phyloP scores from a whole-genome alignment of 2,113 vertebrate species.

The Aptenodytes forsteri region DNA sequence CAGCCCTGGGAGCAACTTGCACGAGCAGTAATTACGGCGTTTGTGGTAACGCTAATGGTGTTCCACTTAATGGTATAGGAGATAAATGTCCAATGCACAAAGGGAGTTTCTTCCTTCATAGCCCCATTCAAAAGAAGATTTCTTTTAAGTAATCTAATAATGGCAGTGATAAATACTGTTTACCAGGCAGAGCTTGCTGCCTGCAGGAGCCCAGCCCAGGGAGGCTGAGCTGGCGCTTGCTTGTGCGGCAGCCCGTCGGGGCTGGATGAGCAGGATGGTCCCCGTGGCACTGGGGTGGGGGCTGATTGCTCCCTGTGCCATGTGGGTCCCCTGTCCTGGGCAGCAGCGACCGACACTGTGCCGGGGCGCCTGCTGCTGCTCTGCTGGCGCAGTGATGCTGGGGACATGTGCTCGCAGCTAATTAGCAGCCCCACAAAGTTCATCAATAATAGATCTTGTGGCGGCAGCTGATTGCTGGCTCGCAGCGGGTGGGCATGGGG shows the following conservation, averaged over 20 bases:
- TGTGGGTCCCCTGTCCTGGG: not conserved
- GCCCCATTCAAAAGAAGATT: not conserved
- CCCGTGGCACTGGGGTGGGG: not conserved
- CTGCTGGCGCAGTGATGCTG: conserved; percentile 1
- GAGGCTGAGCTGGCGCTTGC: not conserved
- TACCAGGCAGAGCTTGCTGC: not conserved
- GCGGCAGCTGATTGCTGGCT: conserved; percentile 80
- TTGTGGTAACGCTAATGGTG: not conserved
- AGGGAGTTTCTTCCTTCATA: not conserved
- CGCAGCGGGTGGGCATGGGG: conserved; percentile 65
- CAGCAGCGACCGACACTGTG: fast-evolving
- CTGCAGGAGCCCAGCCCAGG: not conserved
- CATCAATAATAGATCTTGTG: conserved; percentile 85
- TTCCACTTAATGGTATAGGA: not conserved
- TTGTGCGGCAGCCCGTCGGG: not conserved
- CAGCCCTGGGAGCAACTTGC: not conserved
- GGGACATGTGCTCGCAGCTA: conserved; percentile 74
- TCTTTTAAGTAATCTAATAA: not conserved
- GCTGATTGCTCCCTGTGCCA: not conserved
- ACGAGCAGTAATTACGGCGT: not conserved
- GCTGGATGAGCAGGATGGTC: too few species aligned
- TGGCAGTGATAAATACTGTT: not conserved
- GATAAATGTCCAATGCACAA: not conserved
- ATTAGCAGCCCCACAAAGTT: conserved; percentile 83
- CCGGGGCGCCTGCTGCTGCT: not conserved